phyloP scores from a whole-genome alignment of 2,888 invertebrate genomes.

The Mesorhabditis belari region DNA sequence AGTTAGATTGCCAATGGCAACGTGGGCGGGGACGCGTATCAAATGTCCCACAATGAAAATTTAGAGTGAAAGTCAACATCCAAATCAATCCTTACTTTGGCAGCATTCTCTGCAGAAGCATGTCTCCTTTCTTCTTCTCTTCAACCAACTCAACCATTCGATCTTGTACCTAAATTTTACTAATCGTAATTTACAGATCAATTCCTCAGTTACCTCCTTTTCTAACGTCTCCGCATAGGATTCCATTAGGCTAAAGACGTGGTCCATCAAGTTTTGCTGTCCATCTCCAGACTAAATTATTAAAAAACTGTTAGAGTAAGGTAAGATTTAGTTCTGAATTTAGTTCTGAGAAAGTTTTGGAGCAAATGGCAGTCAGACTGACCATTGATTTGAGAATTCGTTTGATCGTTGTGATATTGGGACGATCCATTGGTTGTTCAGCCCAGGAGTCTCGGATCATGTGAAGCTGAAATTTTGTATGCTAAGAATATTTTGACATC shows the following conservation, averaged over 20 bases:
- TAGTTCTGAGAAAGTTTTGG: conserved; percentile 17
- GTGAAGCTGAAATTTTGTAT: conserved; percentile 37
- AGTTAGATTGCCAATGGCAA: no score
- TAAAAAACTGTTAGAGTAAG: no score
- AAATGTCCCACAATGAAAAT: no score
- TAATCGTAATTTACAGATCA: no score
- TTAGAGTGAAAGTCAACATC: no score
- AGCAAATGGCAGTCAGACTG: no score
- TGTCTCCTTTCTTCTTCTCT: conserved; percentile 43
- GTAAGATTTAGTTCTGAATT: not conserved
- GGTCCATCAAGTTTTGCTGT: conserved; percentile 46
- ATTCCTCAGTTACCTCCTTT: conserved; percentile 33
- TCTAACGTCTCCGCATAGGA: conserved; percentile 36
- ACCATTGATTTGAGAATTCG: conserved; percentile 33
- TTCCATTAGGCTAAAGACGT: conserved; percentile 48
- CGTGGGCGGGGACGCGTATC: no score
- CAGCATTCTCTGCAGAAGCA: conserved; percentile 41
- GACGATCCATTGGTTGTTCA: conserved; percentile 39
- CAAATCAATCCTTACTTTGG: conserved; percentile 38
- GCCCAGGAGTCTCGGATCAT: conserved; percentile 48
- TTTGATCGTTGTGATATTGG: conserved; percentile 35
- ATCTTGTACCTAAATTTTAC: conserved; percentile 25
- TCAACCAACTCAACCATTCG: conserved; percentile 42
- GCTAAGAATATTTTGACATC: no score
- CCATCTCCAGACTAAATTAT: conserved; percentile 13